A percentile compares a stretch with the other conserved stretches of the same genome.
Conservation (phyloP, 1,140 invertebrate genomes). For the Melanaphis sacchari region DNA sequence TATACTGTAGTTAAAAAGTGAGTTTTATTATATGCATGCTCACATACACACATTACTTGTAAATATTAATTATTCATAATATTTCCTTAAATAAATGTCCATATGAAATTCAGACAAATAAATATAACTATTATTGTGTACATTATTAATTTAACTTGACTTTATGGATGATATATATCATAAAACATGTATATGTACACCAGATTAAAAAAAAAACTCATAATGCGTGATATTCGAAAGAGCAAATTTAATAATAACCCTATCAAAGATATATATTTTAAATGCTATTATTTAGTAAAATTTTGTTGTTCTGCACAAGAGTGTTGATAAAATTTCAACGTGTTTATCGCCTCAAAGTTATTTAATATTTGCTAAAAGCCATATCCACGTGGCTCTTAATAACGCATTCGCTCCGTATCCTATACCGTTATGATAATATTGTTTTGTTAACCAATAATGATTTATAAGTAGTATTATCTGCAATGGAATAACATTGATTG, state of each 20-base stretch:
- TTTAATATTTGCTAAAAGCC: neutral
- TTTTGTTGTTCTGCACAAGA: neutral
- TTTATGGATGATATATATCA: neutral
- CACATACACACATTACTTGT: neutral
- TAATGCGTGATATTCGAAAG: neutral
- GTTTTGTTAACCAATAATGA: slow-evolving; percentile 7
- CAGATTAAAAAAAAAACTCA: neutral
- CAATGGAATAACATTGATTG: neutral
- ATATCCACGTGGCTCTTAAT: neutral
- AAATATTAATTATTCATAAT: neutral
- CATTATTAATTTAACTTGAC: neutral
- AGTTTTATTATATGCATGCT: neutral
- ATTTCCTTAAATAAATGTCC: neutral
- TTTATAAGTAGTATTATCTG: neutral
- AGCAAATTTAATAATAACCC: neutral
- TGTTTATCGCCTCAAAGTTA: neutral
- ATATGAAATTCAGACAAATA: neutral
- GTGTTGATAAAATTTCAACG: neutral
- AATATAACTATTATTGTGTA: neutral
- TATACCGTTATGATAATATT: neutral
- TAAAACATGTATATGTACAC: neutral
- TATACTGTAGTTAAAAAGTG: neutral
- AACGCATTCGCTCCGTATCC: neutral
- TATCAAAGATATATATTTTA: neutral
- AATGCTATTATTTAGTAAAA: neutral